Conservation (phyloP, 2,888 invertebrate species). For the Eilema depressum region DNA sequence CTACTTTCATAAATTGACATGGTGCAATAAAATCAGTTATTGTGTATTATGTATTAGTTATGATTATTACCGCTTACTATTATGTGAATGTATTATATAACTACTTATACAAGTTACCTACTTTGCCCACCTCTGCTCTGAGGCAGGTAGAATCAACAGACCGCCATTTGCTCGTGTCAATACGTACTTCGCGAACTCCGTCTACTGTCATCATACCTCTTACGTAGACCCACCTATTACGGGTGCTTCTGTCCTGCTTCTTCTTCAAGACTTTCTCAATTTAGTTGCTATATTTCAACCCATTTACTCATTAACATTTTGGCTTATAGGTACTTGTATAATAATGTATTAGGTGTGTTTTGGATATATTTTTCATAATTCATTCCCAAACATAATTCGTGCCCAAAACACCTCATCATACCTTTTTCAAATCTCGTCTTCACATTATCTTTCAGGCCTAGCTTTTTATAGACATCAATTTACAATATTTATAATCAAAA, state of each 20-base stretch:
- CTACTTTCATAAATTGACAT: too few species aligned
- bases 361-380: background rate
- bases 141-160: too few species aligned
- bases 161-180: too few species aligned
- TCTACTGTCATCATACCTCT: background rate
- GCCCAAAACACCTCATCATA: background rate
- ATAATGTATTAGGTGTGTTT: background rate
- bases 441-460: background rate
- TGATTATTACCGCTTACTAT: too few species aligned
- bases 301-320: too few species aligned
- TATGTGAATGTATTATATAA: too few species aligned
- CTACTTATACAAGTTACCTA: too few species aligned
- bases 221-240: background rate
- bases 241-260: background rate
- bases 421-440: background rate
- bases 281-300: too few species aligned
- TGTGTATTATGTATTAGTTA: too few species aligned
- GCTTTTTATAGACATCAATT: background rate
- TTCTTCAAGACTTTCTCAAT: background rate
- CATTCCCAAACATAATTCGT: background rate
- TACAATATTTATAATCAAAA: background rate
- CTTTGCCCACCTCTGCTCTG: too few species aligned
- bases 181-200: too few species aligned
- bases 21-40: too few species aligned
- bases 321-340: background rate